Percentiles rank a stretch among this genome's conserved stretches.
Conservation (phyloP, 2,797 vertebrate genomes). For the Poecile montanus region DNA sequence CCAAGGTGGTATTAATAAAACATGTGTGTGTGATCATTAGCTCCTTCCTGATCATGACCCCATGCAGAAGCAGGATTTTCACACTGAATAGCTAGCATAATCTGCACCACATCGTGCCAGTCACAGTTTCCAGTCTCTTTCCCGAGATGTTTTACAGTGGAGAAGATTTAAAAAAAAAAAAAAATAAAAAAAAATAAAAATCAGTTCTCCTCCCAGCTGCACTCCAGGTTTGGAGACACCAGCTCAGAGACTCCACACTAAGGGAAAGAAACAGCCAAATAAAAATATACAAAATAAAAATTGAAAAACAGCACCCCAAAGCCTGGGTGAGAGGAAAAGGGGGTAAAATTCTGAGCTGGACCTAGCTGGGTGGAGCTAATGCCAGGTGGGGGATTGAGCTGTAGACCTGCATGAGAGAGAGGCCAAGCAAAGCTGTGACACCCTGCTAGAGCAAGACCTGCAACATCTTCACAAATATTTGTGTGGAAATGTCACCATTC, state of each 20-base stretch:
- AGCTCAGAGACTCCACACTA: background rate
- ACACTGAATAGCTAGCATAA: background rate
- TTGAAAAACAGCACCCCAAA: background rate
- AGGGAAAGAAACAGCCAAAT: background rate
- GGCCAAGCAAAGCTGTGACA: background rate
- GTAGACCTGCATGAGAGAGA: background rate
- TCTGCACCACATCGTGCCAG: rapidly evolving
- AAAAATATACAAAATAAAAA: background rate
- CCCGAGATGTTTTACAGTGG: background rate
- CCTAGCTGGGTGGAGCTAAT: background rate
- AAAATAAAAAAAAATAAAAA: background rate
- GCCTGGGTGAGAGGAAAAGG: background rate
- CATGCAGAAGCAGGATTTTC: background rate
- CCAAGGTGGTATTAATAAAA: background rate
- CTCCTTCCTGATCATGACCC: background rate
- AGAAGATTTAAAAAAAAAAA: background rate
- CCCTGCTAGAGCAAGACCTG: background rate
- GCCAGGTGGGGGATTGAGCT: background rate
- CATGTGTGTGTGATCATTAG: background rate
- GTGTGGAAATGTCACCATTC: background rate
- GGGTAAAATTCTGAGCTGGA: background rate
- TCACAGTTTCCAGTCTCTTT: background rate
- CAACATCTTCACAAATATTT: background rate
- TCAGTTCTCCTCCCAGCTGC: background rate
- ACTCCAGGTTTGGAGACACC: background rate